Base-by-base conservation (phyloP, 2,113 vertebrate genomes). In the Apeltes quadracus region DNA sequence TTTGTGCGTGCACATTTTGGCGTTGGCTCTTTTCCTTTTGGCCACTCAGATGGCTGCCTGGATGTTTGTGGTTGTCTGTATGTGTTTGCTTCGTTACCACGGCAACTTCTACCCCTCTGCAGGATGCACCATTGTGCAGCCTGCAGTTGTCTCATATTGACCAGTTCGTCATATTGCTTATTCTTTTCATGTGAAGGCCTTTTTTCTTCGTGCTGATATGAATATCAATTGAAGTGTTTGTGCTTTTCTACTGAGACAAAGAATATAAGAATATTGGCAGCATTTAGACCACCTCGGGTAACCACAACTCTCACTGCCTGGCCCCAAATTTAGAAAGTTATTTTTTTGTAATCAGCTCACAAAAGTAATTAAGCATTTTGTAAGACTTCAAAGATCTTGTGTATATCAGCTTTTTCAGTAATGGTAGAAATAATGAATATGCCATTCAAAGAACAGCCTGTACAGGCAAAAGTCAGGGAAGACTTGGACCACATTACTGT, bases 21-120 rank as follows among this genome's bases (percentile, higher is more conserved):
- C 34, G 53, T 20, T 57, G n/a, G 44, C 77, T 16, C 39, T 27
- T 65, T 57, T 53, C 69, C 25, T 18, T 25, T 44, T 46, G 34
- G 59, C 71, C 51, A 58, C 68, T 81, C 62, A 78, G 76, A 87
- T 74, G 73, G 69, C 65, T n/a, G 77, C 20, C 39, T 72, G 75
- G 25, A 66, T 76, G 64, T 72, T 72, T 84, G 78, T 70, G 70
- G 70, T 61, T 20, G 54, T 61, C 50, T 69, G 55, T 72, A 10
- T 84, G 79, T 87, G 75, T 83, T 81, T 79, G 62, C 64, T 72
- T 64, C 2, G 4, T 87, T 80, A 20, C 84, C 70, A 48, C 2
- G 74, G 82, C 54, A 82, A 85, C 56, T 22, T 25, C 43, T 61
- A 41, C 48, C 58, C 61, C 56, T 10, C 32, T 44, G 20, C n/a